A percentile compares a stretch with the other conserved stretches of the same genome.
Evolutionary conservation across 2,797 vertebrate species (phyloP).

Genomic region (Cirrhinus molitorella): DNA sequence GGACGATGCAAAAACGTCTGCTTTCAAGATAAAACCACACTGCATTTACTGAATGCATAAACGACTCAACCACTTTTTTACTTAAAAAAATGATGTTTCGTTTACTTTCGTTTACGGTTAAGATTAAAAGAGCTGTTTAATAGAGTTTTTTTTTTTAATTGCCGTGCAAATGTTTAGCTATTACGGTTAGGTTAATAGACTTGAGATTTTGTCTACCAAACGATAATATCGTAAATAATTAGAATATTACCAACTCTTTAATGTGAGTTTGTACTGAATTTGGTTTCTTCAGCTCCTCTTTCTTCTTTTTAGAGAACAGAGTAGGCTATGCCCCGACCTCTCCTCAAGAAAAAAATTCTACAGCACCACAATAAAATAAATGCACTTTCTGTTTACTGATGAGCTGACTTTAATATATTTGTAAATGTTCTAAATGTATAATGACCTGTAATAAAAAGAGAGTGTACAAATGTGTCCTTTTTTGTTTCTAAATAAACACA

Average conservation of each 20-base stretch:
- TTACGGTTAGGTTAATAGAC: neutral
- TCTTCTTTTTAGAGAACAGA: neutral
- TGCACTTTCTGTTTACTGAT: neutral
- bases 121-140: neutral
- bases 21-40: neutral
- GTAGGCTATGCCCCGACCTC: neutral
- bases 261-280: neutral
- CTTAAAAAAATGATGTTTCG: neutral
- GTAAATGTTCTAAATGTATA: neutral
- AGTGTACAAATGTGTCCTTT: conserved; percentile 4
- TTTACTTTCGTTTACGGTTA: neutral
- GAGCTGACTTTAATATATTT: neutral
- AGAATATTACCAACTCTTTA: neutral
- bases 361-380: neutral
- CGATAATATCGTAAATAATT: neutral
- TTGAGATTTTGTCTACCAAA: neutral
- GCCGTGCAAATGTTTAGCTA: neutral
- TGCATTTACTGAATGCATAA: neutral
- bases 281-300: neutral
- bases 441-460: conserved; percentile 11
- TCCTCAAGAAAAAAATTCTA: neutral
- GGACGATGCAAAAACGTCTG: conserved; percentile 99
- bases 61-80: neutral
- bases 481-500: neutral
- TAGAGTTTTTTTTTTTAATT: neutral